These are phyloP conservation scores for Heterohyrax brucei DNA, from an alignment of 2,797 vertebrate species.

Conservation along the genomic window DNA sequence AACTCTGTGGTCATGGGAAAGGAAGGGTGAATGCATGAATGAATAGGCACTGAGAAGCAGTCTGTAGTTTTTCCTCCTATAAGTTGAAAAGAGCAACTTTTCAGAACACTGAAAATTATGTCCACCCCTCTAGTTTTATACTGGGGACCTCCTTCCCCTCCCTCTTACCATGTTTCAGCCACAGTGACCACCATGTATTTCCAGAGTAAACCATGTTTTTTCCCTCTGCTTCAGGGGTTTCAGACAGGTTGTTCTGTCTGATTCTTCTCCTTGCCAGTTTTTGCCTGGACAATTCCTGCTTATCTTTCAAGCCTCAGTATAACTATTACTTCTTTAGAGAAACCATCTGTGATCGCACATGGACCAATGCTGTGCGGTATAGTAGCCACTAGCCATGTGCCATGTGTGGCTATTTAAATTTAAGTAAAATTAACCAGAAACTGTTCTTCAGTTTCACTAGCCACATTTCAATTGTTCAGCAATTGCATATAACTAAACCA, in stretches of 20 bases:
- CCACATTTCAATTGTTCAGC: too few species aligned
- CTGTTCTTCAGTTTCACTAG: too few species aligned
- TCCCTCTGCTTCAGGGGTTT: background rate
- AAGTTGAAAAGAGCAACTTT: background rate
- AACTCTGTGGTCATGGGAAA: background rate
- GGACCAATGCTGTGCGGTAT: too few species aligned
- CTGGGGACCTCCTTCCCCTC: background rate
- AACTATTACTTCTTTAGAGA: slow-evolving; percentile 13
- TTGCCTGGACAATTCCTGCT: background rate
- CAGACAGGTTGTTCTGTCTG: background rate
- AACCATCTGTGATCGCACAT: background rate
- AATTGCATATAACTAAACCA: too few species aligned
- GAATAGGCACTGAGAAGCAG: background rate
- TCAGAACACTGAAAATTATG: background rate
- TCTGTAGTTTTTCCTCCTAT: background rate
- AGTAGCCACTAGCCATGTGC: background rate
- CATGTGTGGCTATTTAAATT: background rate
- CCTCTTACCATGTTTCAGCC: background rate
- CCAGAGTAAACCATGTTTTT: background rate
- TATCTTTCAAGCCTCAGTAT: background rate
- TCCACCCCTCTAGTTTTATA: background rate
- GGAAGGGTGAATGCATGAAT: background rate
- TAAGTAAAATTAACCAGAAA: background rate
- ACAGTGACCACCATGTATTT: background rate
- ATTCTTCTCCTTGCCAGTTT: background rate